Evolutionary conservation across 2,888 invertebrate genomes (phyloP), one percentile per base, ranked within the genome.

Genomic region (Diadegma fenestrale): DNA sequence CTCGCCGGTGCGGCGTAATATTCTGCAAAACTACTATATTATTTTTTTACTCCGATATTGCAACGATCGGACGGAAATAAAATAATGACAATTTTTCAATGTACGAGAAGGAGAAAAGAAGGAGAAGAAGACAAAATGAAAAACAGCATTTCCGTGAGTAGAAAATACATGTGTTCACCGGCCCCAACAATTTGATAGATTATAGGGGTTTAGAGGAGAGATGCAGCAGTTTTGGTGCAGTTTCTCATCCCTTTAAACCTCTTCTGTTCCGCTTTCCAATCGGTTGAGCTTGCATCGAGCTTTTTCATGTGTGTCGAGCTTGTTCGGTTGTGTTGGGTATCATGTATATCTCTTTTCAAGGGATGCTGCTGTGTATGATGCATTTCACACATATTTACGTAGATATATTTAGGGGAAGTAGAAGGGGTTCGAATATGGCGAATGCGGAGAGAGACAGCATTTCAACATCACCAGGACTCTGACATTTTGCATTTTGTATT

Each of bases 141-240:
- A 33, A 19, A 12, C 33, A 48, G 48, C 33, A 48, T 77, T 19
- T 41, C 71, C 81, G 71, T 51, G 69, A 85, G 76, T 75, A 73
- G 84, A 90, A 90, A 91, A 90, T 89, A 91, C 89, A 90, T 86
- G 88, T 78, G 41, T 33, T 54, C 37, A 54, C 30, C 33, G 26
- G 69, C 43, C 84, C 78, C 90, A 89, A 91, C 91, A 92, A 92
- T 92, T 91, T 87, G 87, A 88, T 87, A 91, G 90, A 92, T 92
- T 91, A 92, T 89, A 90, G 90, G 89, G 88, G 63, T 64, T 84
- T 71, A 63, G 26, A 72, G 72, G 8, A 48, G 72, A 33, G 73
- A 64, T 64, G 69, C 66, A 68, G 81, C 51, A 81, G 45, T 81
- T 75, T 75, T 61, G 81, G 58, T 81, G 58, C 81, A 68, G 68